Evolutionary conservation across 2,113 vertebrate genomes (phyloP).

Genomic region (Gobiocypris rarus): DNA sequence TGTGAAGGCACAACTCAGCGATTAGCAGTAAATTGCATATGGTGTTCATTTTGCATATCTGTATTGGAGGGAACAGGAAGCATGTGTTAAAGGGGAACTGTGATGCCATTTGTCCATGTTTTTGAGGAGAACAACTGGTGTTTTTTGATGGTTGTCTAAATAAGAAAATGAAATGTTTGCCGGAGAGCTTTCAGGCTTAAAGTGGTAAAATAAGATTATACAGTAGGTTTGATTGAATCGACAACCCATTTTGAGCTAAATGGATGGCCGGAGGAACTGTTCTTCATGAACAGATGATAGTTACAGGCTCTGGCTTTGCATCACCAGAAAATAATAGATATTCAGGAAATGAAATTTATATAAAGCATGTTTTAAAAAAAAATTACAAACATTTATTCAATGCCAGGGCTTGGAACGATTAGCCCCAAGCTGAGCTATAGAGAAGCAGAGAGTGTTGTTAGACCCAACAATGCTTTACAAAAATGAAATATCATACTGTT

Average conservation of each 20-base stretch:
- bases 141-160: background rate
- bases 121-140: background rate
- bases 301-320: slow-evolving; percentile 4
- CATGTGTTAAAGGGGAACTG: background rate
- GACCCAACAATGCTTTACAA: background rate
- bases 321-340: background rate
- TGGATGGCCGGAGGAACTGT: slow-evolving; percentile 10
- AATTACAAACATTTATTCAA: background rate
- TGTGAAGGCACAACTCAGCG: background rate
- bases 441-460: background rate
- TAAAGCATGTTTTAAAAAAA: background rate
- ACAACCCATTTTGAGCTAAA: slow-evolving; percentile 22
- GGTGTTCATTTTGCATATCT: slow-evolving; percentile 22
- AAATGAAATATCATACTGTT: slow-evolving; percentile 1
- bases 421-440: slow-evolving; percentile 3
- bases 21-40: slow-evolving; percentile 20
- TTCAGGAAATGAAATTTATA: slow-evolving; percentile 5
- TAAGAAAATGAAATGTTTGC: slow-evolving; percentile 34
- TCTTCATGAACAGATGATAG: slow-evolving; percentile 23
- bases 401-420: background rate
- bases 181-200: slow-evolving; percentile 16
- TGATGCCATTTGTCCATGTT: too few species aligned
- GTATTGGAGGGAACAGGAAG: background rate
- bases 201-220: slow-evolving; percentile 13
- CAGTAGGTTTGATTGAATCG: slow-evolving; percentile 31